phyloP scores from a whole-genome alignment of 2,797 vertebrate species.

The Microcaecilia unicolor region DNA sequence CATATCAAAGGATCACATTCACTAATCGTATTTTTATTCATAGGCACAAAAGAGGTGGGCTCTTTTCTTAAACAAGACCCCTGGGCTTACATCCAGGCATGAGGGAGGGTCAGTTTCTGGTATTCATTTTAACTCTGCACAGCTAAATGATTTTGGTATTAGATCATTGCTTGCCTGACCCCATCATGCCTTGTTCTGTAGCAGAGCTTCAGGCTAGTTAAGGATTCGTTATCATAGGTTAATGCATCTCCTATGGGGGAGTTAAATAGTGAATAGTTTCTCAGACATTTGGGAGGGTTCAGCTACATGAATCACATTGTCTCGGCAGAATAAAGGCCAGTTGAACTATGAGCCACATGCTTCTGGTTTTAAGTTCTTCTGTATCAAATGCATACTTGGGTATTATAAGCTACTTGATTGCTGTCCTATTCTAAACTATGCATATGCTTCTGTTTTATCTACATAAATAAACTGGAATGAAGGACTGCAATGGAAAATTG shows the following conservation, averaged over 20 bases:
- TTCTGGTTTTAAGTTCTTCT: slow-evolving; percentile 13
- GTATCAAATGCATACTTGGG: slow-evolving; percentile 8
- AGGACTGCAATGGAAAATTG: too few relatives aligned
- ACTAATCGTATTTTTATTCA: too few relatives aligned
- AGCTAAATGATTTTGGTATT: neutral
- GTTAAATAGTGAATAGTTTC: slow-evolving; percentile 17
- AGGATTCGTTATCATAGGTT: slow-evolving; percentile 11
- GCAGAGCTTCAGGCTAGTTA: slow-evolving; percentile 1
- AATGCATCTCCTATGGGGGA: slow-evolving; percentile 11
- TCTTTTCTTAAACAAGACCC: too few relatives aligned
- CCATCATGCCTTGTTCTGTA: neutral
- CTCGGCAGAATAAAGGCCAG: slow-evolving; percentile 17
- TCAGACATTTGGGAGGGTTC: slow-evolving; percentile 24
- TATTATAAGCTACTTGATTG: too few relatives aligned
- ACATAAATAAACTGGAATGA: too few relatives aligned
- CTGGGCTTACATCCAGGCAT: neutral
- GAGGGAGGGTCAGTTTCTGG: neutral
- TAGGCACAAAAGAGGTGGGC: too few relatives aligned
- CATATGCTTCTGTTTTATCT: too few relatives aligned
- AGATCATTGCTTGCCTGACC: slow-evolving; percentile 11
- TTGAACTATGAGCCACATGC: slow-evolving; percentile 8
- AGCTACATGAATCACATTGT: slow-evolving; percentile 18
- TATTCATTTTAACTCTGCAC: slow-evolving; percentile 8
- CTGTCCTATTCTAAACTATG: too few relatives aligned
- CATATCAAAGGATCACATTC: too few relatives aligned